Base-by-base conservation (phyloP, 2,888 invertebrate species). In the Uloborus plumipes region DNA sequence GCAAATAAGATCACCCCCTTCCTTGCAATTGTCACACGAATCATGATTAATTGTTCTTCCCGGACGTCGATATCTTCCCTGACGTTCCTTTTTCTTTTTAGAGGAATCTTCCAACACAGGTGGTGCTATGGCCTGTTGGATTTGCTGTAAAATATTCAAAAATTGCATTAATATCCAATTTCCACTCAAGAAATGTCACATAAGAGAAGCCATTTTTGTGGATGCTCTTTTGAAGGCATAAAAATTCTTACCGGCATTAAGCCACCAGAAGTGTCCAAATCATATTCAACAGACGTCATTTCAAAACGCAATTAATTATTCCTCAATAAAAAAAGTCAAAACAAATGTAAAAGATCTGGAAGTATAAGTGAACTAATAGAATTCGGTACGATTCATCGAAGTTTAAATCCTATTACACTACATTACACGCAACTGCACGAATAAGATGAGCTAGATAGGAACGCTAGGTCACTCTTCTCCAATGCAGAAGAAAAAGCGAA, bases 1-100 rank as follows among this genome's bases (percentile, higher is more conserved):
- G 89, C 97, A 98, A 80, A 99, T 93, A 53, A 99, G 91, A 89
- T 97, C 96, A 2, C 98, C 98, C 50, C 97, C 97, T 91, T 98
- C 98, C 73, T 94, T 93, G 89, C 98, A 98, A 74, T 96, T 94
- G 90, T 97, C 97, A 88, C 98, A 98, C 86, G 93, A 93, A 88
- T 98, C 97, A 88, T 94, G 95, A 90, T 97, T 97, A 31, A 89
- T 87, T 16, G 89, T 87, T 65, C 89, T 87, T 6, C 89, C 89
- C 71, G 88, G 88, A 65, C 89, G 86, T 50, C 89, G 81, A 76
- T 86, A 80, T 87, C 86, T 70, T 9, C 72, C 64, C 47, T 84
- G 82, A 9, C 62, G 49, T 47, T 79, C 72, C 58, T 77, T 81
- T 18, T 77, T 78, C 72, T 84, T 82, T 47, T 80, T 78, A 1